These are phyloP conservation scores for Lordiphosa andalusiaca DNA, from an alignment of 2,888 invertebrate genomes.

Conservation along the genomic window DNA sequence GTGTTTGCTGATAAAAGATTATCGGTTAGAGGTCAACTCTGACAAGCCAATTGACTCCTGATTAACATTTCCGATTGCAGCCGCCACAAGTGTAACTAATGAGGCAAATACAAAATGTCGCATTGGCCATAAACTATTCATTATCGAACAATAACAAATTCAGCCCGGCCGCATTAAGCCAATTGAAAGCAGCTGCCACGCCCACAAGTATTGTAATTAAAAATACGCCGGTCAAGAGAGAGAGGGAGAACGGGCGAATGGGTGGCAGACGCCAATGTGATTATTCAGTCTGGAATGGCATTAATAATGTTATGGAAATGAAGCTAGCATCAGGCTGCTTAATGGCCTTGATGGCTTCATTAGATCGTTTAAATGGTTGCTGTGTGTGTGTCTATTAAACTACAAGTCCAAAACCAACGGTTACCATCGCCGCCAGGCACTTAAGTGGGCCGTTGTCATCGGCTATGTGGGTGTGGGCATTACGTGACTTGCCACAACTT, in stretches of 20 bases:
- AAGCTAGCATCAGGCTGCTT: conserved; percentile 2
- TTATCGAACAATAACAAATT: neutral
- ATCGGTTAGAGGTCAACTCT: neutral
- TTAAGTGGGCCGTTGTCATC: conserved; percentile 10
- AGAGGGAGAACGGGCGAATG: neutral
- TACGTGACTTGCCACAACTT: conserved; percentile 35
- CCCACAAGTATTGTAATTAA: conserved; percentile 3
- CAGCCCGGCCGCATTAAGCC: too few relatives aligned
- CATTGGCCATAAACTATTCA: too few relatives aligned
- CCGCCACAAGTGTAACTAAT: conserved; percentile 4
- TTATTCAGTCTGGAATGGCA: conserved; percentile 20
- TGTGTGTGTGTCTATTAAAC: conserved; percentile 32
- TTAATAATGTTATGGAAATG: conserved; percentile 29
- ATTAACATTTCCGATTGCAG: neutral
- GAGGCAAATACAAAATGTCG: conserved; percentile 1
- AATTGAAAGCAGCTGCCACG: neutral
- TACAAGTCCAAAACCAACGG: conserved; percentile 20
- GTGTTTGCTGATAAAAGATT: too few relatives aligned
- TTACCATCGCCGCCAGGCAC: conserved; percentile 23
- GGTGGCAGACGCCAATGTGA: conserved; percentile 5
- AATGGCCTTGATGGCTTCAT: conserved; percentile 46
- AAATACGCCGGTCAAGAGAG: neutral
- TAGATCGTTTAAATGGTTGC: conserved; percentile 56
- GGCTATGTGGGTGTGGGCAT: conserved; percentile 1
- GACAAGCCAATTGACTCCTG: neutral